These are phyloP conservation scores for Pantelozetes paolii DNA, from an alignment of 2,888 invertebrate genomes.

Conservation along the genomic window DNA sequence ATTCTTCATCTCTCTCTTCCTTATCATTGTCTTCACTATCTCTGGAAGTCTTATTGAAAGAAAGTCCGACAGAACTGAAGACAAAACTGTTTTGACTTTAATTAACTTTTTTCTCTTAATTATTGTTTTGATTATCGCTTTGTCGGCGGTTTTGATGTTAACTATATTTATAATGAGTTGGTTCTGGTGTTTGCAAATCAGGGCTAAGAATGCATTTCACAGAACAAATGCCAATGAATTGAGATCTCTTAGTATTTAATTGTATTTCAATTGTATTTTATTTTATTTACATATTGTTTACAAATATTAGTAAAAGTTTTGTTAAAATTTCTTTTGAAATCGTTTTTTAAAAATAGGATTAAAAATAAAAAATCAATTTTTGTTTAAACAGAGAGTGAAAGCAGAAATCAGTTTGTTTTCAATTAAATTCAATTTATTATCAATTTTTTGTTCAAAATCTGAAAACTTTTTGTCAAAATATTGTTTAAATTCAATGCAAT, in stretches of 20 bases:
- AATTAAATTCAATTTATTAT: neutral
- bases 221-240: neutral
- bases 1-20: neutral
- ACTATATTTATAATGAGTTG: constrained; percentile 8
- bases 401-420: constrained; percentile 2
- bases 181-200: constrained; percentile 3
- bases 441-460: neutral
- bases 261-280: neutral
- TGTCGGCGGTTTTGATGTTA: neutral
- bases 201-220: neutral
- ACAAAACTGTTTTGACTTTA: neutral
- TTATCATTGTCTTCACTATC: neutral
- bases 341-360: too few species aligned
- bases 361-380: neutral
- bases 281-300: neutral
- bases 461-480: constrained; percentile 3
- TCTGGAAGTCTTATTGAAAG: neutral
- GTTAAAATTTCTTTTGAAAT: too few species aligned
- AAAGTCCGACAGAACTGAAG: neutral
- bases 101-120: constrained; percentile 1
- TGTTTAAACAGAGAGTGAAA: neutral
- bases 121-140: neutral
- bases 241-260: neutral
- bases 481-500: neutral
- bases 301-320: too few species aligned